Base-by-base conservation (phyloP, 2,888 invertebrate species). In the Drosophila aldrichi region DNA sequence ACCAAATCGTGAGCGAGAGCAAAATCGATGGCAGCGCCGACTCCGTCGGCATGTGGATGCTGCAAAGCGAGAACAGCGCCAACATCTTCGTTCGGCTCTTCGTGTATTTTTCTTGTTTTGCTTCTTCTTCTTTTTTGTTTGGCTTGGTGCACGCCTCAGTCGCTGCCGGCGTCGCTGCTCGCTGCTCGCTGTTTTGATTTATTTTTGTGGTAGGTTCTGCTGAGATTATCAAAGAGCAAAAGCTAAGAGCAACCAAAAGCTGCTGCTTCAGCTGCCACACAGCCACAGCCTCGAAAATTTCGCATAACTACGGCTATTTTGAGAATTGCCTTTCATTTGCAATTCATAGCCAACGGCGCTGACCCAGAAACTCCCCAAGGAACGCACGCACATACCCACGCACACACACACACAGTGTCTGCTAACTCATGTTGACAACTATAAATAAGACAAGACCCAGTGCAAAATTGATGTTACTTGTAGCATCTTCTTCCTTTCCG, bases 201-300 rank as follows among this genome's bases (percentile, higher is more conserved):
- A 80, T 79, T 81, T 88, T 85, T 88, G 85, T 88, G 85, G 88
- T 85, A 85, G 85, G 84, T 82, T 82, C 82, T 84, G 76, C 69
- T 70, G 76, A 74, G 84, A 74, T 82, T 82, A 63, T 18, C 59
- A 66, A 87, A 83, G 84, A 83, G 87, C 74, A 64, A 65, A 67
- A 65, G 56, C 75, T 70, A 82, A 82, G 81, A 82, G 82, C 66
- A 62, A 43, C 54, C 32, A 54, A 49, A 63, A 56, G 32, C 34
- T 38, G 32, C 34, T 38, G 36, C 61, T 43, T 48, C 25, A 20
- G 10, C 69, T 54, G 63, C 54, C 65, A 57, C 59, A 73, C 69
- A 57, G 63, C 54, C 65, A 60, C 59, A 73, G 79, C 77, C 78
- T 77, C 65, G 74, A 74, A 77, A 78, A 66, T 55, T 74, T 77